Conservation (phyloP, 2,888 invertebrate species). For the Parapristionchus giblindavisi region DNA sequence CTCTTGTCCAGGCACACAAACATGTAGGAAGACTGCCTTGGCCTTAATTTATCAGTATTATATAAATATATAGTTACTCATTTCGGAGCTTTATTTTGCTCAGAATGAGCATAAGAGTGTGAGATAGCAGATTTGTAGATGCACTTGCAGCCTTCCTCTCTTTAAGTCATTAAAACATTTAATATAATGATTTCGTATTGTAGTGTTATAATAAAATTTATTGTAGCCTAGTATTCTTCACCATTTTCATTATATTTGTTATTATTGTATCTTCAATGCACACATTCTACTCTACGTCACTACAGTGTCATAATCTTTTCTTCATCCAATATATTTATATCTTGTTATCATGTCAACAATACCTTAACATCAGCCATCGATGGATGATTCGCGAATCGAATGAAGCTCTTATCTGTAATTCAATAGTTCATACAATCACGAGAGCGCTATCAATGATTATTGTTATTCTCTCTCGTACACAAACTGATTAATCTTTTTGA, state of each 20-base stretch:
- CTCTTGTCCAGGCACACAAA: slow-evolving; percentile 86
- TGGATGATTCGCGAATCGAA: slow-evolving; percentile 83
- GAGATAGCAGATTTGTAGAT: background rate
- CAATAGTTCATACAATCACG: no score
- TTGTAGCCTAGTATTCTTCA: no score
- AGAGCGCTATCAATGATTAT: no score
- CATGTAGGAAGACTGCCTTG: slow-evolving; percentile 83
- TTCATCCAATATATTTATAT: background rate
- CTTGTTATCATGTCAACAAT: slow-evolving; percentile 69
- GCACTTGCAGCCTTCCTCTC: background rate
- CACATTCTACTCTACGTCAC: background rate
- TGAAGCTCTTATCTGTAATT: slow-evolving; percentile 83
- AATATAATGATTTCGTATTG: no score
- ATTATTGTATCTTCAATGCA: background rate
- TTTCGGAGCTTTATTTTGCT: no score
- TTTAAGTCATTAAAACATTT: no score
- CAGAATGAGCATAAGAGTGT: no score
- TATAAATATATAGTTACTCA: no score
- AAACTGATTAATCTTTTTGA: no score
- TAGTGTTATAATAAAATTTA: no score
- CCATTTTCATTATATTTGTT: background rate
- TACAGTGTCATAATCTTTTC: background rate
- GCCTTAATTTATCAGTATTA: slow-evolving; percentile 24
- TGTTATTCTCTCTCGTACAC: no score
- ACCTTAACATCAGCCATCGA: slow-evolving; percentile 86